Evolutionary conservation across 2,888 invertebrate genomes (phyloP), one percentile per base, ranked within the genome.

Genomic region (Nineta flava): DNA sequence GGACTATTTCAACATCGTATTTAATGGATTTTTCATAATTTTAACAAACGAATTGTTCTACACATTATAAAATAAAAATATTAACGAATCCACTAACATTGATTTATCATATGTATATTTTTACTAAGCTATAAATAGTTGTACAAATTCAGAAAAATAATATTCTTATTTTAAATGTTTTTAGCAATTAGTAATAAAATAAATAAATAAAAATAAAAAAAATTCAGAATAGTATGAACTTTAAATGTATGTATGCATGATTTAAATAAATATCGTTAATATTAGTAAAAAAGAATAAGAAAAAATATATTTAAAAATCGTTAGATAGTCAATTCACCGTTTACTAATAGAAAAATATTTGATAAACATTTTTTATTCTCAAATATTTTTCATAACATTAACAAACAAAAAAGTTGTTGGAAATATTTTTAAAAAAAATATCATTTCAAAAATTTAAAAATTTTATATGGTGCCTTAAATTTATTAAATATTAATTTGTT

Each of bases 391-490:
- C 38, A 6, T 13, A 38, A 38, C n/a, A 38, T 38, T 12, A 4
- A 38, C 7, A 7, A 38, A 44, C 26, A 44, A 13, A 26, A 26
- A 44, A 44, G 19, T 44, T 44, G 44, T 44, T 44, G 44, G 44
- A 44, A 44, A 44, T 44, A 44, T 44, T 44, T 44, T 44, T 26
- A 5, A 42, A 42, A 17, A 17, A 44, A 44, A 44, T 44, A 19
- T 44, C 44, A 19, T 44, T 44, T 44, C 13, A 17, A 44, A 44
- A 26, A 38, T 13, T 13, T 2, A 44, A 44, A 44, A 26, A 17
- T 17, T 44, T 44, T 9, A 44, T 44, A 44, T 44, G 19, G 44
- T 44, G 44, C 44, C 44, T 44, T 44, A 44, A 44, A n/a, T 21
- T 44, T 42, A 42, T 26, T 26, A 26, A 2, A 6, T 7, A 7